Evolutionary conservation across 2,113 vertebrate genomes (phyloP).

Genomic region (Xenus cinereus): DNA sequence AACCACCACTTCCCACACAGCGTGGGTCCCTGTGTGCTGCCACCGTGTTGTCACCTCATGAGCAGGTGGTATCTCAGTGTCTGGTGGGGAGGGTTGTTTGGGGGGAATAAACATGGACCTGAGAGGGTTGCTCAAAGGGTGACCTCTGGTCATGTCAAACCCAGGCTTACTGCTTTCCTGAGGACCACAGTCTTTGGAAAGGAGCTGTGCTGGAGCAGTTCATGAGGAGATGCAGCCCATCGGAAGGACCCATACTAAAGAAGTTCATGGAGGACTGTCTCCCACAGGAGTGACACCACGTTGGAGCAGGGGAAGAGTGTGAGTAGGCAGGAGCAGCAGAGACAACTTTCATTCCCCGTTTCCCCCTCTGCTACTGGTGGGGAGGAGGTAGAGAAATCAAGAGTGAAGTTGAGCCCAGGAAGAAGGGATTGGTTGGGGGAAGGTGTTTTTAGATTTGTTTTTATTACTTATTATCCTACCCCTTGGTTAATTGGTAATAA

Average conservation of each 20-base stretch:
- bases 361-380: neutral
- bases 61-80: accelerated
- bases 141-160: neutral
- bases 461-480: neutral
- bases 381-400: neutral
- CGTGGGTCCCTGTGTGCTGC: neutral
- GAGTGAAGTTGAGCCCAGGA: neutral
- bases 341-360: neutral
- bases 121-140: neutral
- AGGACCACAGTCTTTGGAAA: neutral
- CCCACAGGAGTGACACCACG: accelerated
- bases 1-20: neutral
- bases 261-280: neutral
- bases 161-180: neutral
- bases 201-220: neutral
- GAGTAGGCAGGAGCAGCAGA: neutral
- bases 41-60: neutral
- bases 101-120: neutral
- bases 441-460: neutral
- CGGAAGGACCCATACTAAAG: neutral
- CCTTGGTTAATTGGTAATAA: neutral
- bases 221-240: neutral
- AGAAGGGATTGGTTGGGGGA: neutral
- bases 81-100: neutral
- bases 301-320: accelerated